A percentile compares a stretch with the other conserved stretches of the same genome.
Evolutionary conservation across 2,797 vertebrate species (phyloP).

Genomic region (Dendrocincla tyrannina): DNA sequence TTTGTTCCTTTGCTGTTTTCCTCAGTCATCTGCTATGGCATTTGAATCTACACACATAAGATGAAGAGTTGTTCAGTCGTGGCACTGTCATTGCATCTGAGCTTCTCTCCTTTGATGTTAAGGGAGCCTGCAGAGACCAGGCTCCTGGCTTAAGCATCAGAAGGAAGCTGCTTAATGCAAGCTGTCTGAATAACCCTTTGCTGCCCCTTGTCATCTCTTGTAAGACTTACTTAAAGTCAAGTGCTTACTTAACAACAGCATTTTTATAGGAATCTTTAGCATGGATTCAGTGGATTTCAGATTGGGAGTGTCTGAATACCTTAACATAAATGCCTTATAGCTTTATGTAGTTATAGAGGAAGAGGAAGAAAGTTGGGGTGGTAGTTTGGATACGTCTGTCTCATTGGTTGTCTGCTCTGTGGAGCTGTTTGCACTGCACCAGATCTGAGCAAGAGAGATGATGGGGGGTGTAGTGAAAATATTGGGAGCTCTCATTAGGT

Average conservation of each 20-base stretch:
- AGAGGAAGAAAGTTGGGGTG: not conserved
- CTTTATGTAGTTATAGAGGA: not conserved
- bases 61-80: not conserved
- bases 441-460: slow-evolving; percentile 5
- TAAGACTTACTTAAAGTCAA: not conserved
- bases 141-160: not conserved
- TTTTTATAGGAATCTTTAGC: not conserved
- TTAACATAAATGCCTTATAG: not conserved
- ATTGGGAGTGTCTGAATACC: not conserved
- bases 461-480: not conserved
- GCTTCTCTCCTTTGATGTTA: not conserved
- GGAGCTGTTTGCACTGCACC: not conserved
- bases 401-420: not conserved
- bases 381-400: not conserved
- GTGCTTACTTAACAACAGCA: not conserved
- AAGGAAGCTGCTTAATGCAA: not conserved
- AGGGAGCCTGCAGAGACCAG: not conserved
- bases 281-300: not conserved
- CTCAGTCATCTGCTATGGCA: not conserved
- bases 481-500: not conserved
- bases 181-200: not conserved
- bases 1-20: not conserved
- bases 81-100: not conserved
- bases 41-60: not conserved
- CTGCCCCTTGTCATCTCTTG: not conserved